phyloP scores from a whole-genome alignment of 2,113 vertebrate genomes.

The Macquaria ambigua region DNA sequence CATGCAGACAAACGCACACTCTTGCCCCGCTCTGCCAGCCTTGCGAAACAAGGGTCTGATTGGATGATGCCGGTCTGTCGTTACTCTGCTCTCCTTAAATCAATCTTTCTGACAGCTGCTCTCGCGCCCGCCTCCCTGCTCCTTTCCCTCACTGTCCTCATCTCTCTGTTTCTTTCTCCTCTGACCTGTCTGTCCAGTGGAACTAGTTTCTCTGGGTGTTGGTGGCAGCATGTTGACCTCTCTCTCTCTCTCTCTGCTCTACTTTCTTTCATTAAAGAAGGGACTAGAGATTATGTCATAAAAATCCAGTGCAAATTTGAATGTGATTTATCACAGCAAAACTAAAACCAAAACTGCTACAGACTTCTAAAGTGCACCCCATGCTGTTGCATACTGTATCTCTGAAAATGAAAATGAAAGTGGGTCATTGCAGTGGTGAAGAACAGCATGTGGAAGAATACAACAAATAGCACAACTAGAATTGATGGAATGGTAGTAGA shows the following conservation, averaged over 20 bases:
- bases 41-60: slow-evolving; percentile 64
- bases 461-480: background rate
- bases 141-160: slow-evolving; percentile 7
- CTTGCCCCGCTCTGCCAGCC: slow-evolving; percentile 48
- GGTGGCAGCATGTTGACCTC: slow-evolving; percentile 10
- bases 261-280: background rate
- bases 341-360: background rate
- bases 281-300: background rate
- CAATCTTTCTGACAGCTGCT: slow-evolving; percentile 61
- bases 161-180: slow-evolving; percentile 23
- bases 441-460: background rate
- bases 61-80: slow-evolving; percentile 65
- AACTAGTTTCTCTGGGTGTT: slow-evolving; percentile 64
- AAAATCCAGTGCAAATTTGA: slow-evolving; percentile 13
- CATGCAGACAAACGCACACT: slow-evolving; percentile 51
- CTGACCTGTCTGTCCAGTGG: slow-evolving; percentile 62
- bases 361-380: background rate
- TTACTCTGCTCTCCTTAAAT: slow-evolving; percentile 73
- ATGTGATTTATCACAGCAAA: background rate
- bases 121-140: slow-evolving; percentile 10
- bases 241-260: background rate
- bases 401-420: background rate
- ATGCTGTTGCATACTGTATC: background rate
- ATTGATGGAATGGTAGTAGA: background rate
- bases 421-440: background rate